These are phyloP conservation scores for Phlogophora meticulosa DNA, from an alignment of 2,888 invertebrate species.

Conservation along the genomic window DNA sequence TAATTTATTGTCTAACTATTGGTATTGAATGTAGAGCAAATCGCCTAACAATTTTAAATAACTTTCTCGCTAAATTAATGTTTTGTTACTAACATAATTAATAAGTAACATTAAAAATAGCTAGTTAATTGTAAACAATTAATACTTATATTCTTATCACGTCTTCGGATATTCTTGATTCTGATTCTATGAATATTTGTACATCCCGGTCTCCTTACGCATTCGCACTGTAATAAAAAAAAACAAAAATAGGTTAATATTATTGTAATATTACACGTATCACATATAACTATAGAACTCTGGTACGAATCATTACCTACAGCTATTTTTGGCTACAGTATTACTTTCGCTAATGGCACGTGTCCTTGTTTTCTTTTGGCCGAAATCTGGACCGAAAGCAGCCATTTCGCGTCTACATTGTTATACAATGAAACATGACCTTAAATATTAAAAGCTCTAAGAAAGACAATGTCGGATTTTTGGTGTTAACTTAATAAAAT, in stretches of 20 bases:
- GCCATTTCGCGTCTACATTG: neutral
- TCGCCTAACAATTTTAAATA: constrained; percentile 50
- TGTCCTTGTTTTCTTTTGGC: constrained; percentile 37
- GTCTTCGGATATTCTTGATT: constrained; percentile 31
- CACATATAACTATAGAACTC: neutral
- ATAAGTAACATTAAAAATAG: constrained; percentile 31
- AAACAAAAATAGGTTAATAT: constrained; percentile 61
- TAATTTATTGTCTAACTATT: constrained; percentile 64
- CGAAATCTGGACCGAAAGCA: constrained; percentile 12
- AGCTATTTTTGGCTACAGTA: neutral
- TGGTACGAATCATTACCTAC: neutral
- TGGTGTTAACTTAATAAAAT: constrained; percentile 3
- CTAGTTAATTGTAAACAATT: constrained; percentile 37
- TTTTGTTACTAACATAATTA: constrained; percentile 34
- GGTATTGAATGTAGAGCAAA: constrained; percentile 52
- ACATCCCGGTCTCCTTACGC: constrained; percentile 89
- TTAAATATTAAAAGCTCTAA: constrained; percentile 6
- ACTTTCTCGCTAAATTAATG: constrained; percentile 49
- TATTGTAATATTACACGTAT: neutral
- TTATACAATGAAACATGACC: neutral
- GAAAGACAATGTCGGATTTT: neutral
- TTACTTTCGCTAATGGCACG: constrained; percentile 1
- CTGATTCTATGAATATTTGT: constrained; percentile 84
- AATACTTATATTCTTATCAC: constrained; percentile 37
- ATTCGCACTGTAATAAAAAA: constrained; percentile 88